A percentile compares a stretch with the other conserved stretches of the same genome.
Conservation (phyloP, 2,888 invertebrate species). For the Agrilus mali region DNA sequence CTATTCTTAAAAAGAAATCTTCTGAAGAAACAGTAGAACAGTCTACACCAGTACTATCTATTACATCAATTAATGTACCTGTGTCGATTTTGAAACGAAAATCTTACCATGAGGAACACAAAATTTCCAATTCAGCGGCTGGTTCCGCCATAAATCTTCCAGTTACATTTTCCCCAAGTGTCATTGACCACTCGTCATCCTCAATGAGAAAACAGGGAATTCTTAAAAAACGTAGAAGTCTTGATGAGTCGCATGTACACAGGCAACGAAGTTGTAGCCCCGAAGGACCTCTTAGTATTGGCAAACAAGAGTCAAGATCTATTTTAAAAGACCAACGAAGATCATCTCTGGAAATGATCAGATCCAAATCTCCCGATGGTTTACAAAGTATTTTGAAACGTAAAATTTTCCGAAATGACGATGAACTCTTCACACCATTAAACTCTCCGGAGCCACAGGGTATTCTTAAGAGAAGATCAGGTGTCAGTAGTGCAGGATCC, state of each 20-base stretch:
- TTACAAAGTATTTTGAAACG: constrained; percentile 58
- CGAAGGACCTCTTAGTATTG: constrained; percentile 44
- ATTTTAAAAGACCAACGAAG: constrained; percentile 55
- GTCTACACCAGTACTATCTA: constrained; percentile 13
- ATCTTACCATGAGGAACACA: constrained; percentile 35
- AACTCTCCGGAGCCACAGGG: constrained; percentile 51
- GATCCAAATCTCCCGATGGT: constrained; percentile 50
- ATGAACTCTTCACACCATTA: constrained; percentile 44
- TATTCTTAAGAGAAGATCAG: constrained; percentile 67
- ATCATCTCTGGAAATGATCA: constrained; percentile 57
- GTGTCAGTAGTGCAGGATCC: constrained; percentile 44
- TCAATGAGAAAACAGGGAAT: constrained; percentile 61
- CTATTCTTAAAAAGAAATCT: constrained; percentile 58
- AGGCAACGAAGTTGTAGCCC: constrained; percentile 57
- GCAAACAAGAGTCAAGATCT: constrained; percentile 45
- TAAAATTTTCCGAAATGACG: constrained; percentile 51
- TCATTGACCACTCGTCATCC: constrained; percentile 51
- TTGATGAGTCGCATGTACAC: constrained; percentile 65
- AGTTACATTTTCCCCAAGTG: constrained; percentile 69
- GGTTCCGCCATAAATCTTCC: constrained; percentile 45
- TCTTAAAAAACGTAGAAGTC: constrained; percentile 68
- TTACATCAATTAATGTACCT: constrained; percentile 25
- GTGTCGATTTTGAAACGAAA: constrained; percentile 48
- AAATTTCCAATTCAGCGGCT: constrained; percentile 21
- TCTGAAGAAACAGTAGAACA: constrained; percentile 32